Conservation (phyloP, 2,888 invertebrate species). For the Megamerina dolium region DNA sequence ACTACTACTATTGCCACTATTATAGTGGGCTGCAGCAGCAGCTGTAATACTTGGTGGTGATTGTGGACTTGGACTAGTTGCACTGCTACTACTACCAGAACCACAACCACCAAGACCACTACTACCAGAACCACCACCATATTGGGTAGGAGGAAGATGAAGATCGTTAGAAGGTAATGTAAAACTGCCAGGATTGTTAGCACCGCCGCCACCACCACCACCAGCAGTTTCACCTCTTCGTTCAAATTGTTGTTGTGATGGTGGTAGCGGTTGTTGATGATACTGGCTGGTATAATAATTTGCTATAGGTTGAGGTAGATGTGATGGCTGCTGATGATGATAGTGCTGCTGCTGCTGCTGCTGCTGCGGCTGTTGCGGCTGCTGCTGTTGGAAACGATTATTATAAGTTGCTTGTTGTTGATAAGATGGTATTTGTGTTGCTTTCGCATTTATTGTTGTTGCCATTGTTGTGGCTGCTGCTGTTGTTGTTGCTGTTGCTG, state of each 20-base stretch:
- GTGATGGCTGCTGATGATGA: slow-evolving; percentile 23
- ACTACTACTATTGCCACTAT: slow-evolving; percentile 14
- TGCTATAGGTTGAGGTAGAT: slow-evolving; percentile 28
- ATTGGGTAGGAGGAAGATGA: too few species aligned
- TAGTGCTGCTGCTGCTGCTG: slow-evolving; percentile 22
- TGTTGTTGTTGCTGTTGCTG: slow-evolving; percentile 16
- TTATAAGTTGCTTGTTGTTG: too few species aligned
- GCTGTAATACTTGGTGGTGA: slow-evolving; percentile 24
- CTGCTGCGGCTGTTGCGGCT: slow-evolving; percentile 24
- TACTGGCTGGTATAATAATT: slow-evolving; percentile 9
- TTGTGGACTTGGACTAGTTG: slow-evolving; percentile 25
- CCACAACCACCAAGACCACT: slow-evolving; percentile 1
- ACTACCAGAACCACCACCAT: slow-evolving; percentile 1
- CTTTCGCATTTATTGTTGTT: slow-evolving; percentile 26
- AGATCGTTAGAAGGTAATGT: too few species aligned
- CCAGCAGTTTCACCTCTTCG: neutral
- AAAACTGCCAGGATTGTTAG: neutral
- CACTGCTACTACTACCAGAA: slow-evolving; percentile 24
- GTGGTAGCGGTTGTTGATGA: slow-evolving; percentile 11
- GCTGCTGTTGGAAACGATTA: slow-evolving; percentile 15
- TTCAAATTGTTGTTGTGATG: slow-evolving; percentile 13
- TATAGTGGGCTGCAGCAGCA: slow-evolving; percentile 3
- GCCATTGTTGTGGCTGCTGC: slow-evolving; percentile 27
- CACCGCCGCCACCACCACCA: neutral
- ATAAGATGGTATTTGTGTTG: slow-evolving; percentile 47